Evolutionary conservation across 2,797 vertebrate genomes (phyloP).

Genomic region (Sebastes taczanowskii): DNA sequence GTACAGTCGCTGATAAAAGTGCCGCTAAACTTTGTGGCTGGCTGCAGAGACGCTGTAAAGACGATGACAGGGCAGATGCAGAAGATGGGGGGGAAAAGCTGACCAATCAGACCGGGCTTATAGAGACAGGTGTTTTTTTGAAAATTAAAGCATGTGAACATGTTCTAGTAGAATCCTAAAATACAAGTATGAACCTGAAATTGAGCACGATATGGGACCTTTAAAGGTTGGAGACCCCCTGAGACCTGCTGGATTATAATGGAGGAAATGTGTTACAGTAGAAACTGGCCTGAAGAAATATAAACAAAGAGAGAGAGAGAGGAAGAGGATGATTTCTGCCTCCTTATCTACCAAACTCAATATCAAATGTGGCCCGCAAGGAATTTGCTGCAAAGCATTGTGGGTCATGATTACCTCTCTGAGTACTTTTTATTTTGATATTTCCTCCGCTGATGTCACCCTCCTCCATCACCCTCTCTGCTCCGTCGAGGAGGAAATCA

Average conservation of each 20-base stretch:
- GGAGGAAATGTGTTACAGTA: neutral
- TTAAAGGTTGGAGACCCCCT: neutral
- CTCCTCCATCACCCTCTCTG: constrained; percentile 8
- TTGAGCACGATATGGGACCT: no score
- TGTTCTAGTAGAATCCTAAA: no score
- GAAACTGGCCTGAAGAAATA: neutral
- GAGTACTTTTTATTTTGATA: neutral
- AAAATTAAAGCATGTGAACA: no score
- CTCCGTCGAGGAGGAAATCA: constrained; percentile 17
- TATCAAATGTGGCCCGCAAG: neutral
- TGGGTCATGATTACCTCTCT: constrained; percentile 8
- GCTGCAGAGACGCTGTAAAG: no score
- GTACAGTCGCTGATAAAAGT: no score
- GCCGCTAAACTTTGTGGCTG: no score
- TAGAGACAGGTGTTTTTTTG: no score
- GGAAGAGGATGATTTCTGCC: neutral
- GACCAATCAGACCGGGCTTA: no score
- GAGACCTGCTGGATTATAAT: neutral
- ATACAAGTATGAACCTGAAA: no score
- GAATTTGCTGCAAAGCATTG: constrained; percentile 25
- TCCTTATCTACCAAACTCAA: constrained; percentile 28
- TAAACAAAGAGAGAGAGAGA: neutral
- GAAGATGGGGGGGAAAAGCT: no score
- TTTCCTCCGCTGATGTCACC: neutral
- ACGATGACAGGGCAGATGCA: no score